Conservation (phyloP, 2,113 vertebrate genomes). For the Ciconia maguari region DNA sequence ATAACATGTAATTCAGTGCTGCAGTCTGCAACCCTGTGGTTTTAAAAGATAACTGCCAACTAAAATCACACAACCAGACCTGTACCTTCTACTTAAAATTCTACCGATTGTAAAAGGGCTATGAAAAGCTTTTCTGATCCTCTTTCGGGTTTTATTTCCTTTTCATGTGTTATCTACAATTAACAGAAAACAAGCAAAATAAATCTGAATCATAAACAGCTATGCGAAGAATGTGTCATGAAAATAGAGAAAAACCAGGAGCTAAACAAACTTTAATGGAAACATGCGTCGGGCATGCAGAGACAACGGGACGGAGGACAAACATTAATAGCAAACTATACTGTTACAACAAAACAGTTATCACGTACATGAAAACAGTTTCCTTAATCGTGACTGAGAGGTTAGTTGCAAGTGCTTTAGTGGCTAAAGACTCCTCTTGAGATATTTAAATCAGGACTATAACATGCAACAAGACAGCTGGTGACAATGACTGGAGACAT, state of each 20-base stretch:
- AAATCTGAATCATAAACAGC: constrained; percentile 68
- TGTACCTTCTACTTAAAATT: background rate
- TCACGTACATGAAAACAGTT: constrained; percentile 5
- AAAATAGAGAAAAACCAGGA: constrained; percentile 68
- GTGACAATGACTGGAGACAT: constrained; percentile 50
- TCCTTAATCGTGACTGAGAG: constrained; percentile 6
- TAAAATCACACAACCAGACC: background rate
- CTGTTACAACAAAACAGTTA: constrained; percentile 65
- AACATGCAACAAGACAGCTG: constrained; percentile 63
- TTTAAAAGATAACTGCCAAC: background rate
- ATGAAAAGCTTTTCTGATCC: constrained; percentile 54
- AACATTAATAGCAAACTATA: constrained; percentile 69
- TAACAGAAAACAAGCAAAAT: constrained; percentile 76
- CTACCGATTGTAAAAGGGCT: constrained; percentile 8
- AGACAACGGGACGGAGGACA: constrained; percentile 64
- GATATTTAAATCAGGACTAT: constrained; percentile 45
- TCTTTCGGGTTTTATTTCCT: constrained; percentile 70
- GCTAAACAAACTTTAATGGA: constrained; percentile 77
- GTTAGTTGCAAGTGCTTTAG: constrained; percentile 76
- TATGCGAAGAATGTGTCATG: constrained; percentile 68
- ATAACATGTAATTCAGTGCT: background rate
- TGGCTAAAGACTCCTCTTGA: constrained; percentile 51
- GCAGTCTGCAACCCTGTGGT: background rate
- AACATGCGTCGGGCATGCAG: constrained; percentile 78
- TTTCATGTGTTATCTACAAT: constrained; percentile 66